Base-by-base conservation (phyloP, 2,888 invertebrate species). In the Myopa tessellatipennis region DNA sequence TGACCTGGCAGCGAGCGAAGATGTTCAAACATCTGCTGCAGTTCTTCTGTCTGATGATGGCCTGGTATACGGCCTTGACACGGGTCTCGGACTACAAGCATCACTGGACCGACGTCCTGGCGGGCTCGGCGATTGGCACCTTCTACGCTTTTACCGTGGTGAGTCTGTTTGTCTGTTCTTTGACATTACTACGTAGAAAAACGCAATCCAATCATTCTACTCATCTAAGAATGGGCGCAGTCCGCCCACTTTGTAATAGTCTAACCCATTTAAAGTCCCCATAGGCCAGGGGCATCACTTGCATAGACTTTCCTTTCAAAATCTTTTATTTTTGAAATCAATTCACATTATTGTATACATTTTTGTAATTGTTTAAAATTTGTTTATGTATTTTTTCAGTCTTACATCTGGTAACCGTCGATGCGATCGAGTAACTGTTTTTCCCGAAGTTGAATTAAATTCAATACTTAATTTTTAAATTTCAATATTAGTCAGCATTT, bases 61-160 rank as follows among this genome's bases (percentile, higher is more conserved):
- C 97, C 63, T 94, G 95, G 92, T 95, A 93, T 88, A 96, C 96
- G 18, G 93, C 95, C 34, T 92, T 98, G 91, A 95, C 96, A 40
- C 92, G 98, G 63, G 93, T 99, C 72, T 96, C 96, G 4, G 96
- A 99, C 91, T 97, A 98, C 91, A 98, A 98, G 88, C 98, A 99
- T 89, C 98, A 99, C 87, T 98, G 97, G 96, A 97, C 96, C 85
- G 99, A 99, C 89, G 98, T 98, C 0, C 90, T 98, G 38, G 93
- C 93, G 76, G 99, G 99, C 0, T 91, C 93, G 79, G 84, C 90
- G 55, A 92, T 95, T 79, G 96, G 96, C 14, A 87, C 91, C 40
- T 84, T 92, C 40, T 91, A 91, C 79, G 94, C 96, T 76, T 83
- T 94, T 74, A 87, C 95, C 80, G 91, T 93, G 88, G 95, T 95